A percentile compares a stretch with the other conserved stretches of the same genome.
These are phyloP conservation scores for Vidua macroura DNA, from an alignment of 2,113 vertebrate species.

Conservation along the genomic window DNA sequence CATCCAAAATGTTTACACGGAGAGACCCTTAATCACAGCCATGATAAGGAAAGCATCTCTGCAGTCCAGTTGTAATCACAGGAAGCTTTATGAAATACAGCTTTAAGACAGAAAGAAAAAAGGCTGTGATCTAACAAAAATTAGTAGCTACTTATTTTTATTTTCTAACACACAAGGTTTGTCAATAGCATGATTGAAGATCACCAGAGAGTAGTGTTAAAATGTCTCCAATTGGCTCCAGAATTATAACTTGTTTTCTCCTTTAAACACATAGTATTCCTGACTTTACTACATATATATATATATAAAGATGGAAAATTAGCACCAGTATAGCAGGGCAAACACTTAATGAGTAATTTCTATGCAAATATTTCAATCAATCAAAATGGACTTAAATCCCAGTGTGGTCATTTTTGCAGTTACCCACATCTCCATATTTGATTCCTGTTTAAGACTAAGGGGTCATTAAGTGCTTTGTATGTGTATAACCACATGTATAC, in stretches of 20 bases:
- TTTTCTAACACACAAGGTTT: not conserved
- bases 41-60: not conserved
- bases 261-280: not conserved
- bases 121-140: not conserved
- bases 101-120: not conserved
- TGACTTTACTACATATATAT: not conserved
- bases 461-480: not conserved
- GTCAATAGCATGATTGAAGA: not conserved
- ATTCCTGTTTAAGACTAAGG: not conserved
- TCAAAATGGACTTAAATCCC: not conserved
- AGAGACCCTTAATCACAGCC: not conserved
- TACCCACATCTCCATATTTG: not conserved
- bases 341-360: not conserved
- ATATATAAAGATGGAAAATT: not conserved
- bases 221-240: not conserved
- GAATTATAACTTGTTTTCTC: not conserved
- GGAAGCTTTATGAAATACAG: not conserved
- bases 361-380: not conserved
- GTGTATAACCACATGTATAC: not conserved
- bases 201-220: not conserved
- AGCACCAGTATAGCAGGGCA: not conserved
- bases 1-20: not conserved
- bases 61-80: not conserved
- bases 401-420: not conserved
- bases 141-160: not conserved